Conservation (phyloP, 2,888 invertebrate genomes). For the Salticus scenicus region DNA sequence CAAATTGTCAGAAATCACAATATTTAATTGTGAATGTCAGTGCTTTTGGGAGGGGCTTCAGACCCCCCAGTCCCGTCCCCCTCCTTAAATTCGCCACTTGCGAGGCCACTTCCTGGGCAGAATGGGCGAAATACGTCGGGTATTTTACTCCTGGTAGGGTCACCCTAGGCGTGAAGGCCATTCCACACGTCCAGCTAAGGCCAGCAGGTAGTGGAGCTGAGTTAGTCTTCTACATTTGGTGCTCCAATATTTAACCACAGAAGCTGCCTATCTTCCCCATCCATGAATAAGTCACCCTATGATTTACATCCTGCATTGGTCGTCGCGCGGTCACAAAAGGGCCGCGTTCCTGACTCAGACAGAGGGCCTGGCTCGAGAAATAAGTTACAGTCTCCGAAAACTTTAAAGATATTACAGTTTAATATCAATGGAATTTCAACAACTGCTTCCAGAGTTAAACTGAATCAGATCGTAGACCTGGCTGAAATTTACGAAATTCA, state of each 20-base stretch:
- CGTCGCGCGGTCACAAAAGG: background rate
- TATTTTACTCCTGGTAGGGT: conserved; percentile 7
- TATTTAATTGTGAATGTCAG: no score
- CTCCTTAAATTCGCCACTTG: no score
- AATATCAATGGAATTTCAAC: background rate
- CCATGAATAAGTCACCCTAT: background rate
- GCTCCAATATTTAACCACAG: background rate
- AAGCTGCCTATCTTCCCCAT: conserved; percentile 25
- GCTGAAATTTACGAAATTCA: background rate
- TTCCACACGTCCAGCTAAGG: background rate
- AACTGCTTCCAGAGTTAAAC: background rate
- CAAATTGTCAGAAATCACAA: no score
- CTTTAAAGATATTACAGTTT: background rate
- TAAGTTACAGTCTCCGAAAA: background rate
- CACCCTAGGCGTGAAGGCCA: conserved; percentile 16
- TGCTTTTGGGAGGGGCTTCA: no score
- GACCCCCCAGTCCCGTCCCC: no score
- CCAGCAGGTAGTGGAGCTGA: background rate
- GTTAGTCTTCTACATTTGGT: background rate
- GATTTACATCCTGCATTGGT: conserved; percentile 1
- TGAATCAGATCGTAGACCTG: background rate
- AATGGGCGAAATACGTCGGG: conserved; percentile 1
- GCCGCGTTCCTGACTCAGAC: background rate
- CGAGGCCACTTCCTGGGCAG: no score
- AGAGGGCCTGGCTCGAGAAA: conserved; percentile 4